phyloP scores from a whole-genome alignment of 2,113 vertebrate genomes.

The Ictalurus furcatus region DNA sequence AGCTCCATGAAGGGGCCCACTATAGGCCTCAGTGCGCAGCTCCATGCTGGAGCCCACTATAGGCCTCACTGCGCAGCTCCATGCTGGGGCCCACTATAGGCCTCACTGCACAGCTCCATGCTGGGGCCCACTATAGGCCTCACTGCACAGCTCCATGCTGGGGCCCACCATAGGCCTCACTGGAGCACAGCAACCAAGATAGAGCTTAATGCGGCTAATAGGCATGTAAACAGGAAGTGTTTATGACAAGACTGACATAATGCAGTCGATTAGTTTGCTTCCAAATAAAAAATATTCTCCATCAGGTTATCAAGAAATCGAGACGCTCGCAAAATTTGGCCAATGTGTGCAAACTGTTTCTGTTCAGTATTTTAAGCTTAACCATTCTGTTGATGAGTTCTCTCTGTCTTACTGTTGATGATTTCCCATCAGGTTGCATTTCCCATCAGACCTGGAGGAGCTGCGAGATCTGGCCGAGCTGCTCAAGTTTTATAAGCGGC shows the following conservation, averaged over 20 bases:
- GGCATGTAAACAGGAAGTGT: not conserved
- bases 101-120: too few species aligned
- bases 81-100: too few species aligned
- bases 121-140: too few species aligned
- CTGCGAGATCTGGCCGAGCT: slow-evolving; percentile 83
- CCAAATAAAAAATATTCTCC: not conserved
- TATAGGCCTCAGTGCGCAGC: too few species aligned
- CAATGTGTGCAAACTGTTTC: not conserved
- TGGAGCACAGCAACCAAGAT: not conserved
- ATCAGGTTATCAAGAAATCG: too few species aligned
- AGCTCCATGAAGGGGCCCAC: too few species aligned
- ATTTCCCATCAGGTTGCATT: slow-evolving; percentile 76
- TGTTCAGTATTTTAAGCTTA: not conserved
- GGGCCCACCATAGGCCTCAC: too few species aligned
- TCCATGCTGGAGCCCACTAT: too few species aligned
- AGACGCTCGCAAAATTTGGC: not conserved
- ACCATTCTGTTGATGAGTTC: not conserved
- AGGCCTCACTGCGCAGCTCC: too few species aligned
- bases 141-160: too few species aligned
- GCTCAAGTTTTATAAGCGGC: slow-evolving; percentile 83
- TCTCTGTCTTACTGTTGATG: not conserved
- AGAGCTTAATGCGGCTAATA: not conserved
- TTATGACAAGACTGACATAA: not conserved
- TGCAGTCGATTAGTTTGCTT: not conserved
- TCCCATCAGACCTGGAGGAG: slow-evolving; percentile 90